Percentiles rank a stretch among this genome's conserved stretches.
These are phyloP conservation scores for Eledone cirrhosa DNA, from an alignment of 2,888 invertebrate species.

Conservation along the genomic window DNA sequence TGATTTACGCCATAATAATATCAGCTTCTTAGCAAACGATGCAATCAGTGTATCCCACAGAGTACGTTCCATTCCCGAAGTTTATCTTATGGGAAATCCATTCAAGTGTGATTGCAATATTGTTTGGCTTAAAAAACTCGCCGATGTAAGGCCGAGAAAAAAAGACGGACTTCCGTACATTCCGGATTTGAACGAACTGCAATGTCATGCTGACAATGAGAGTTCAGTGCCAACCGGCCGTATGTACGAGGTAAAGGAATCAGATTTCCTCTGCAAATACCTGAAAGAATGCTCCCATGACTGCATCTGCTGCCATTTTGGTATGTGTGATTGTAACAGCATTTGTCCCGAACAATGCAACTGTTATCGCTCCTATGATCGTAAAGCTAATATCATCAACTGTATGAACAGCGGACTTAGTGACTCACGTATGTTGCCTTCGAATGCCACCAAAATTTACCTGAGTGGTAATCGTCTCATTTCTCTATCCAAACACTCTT, in stretches of 20 bases:
- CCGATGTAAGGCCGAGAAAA: not conserved
- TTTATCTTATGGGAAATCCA: conserved; percentile 13
- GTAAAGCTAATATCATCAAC: not conserved
- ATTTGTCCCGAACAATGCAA: conserved; percentile 20
- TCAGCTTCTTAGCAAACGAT: not conserved
- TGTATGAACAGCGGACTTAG: not conserved
- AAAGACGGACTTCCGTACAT: conserved; percentile 9
- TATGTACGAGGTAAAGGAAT: conserved; percentile 4
- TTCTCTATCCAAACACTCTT: conserved; percentile 7
- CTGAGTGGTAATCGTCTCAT: conserved; percentile 19
- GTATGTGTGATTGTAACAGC: conserved; percentile 21
- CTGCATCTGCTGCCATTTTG: conserved; percentile 19
- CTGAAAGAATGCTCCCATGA: not conserved
- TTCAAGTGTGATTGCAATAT: conserved; percentile 22
- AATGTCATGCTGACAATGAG: not conserved
- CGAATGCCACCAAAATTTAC: conserved; percentile 27
- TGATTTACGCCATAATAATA: not conserved
- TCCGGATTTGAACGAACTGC: not conserved
- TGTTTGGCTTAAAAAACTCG: conserved; percentile 16
- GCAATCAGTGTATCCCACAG: not conserved
- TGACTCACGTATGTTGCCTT: conserved; percentile 15
- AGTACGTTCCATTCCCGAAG: conserved; percentile 4
- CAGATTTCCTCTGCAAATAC: conserved; percentile 21
- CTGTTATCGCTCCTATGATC: conserved; percentile 25
- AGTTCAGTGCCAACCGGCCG: conserved; percentile 17